Percentiles rank a stretch among this genome's conserved stretches.
These are phyloP conservation scores for Enhydra lutris DNA, from an alignment of 2,113 vertebrate genomes.

Conservation along the genomic window DNA sequence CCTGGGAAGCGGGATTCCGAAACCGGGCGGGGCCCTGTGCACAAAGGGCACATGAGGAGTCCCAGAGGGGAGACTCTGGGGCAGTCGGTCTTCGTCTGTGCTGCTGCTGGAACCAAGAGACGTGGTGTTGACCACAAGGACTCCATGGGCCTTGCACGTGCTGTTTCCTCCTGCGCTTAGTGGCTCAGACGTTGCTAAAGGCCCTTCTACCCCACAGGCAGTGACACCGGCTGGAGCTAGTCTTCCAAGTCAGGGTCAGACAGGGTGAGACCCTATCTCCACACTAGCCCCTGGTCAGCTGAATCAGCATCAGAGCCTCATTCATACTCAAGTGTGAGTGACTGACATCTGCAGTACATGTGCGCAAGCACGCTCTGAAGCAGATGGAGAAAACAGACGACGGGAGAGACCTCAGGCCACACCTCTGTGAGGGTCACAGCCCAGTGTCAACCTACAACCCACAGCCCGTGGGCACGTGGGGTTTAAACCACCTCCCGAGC, in stretches of 20 bases:
- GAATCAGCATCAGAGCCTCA: background rate
- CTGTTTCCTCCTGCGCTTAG: background rate
- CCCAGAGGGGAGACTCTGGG: background rate
- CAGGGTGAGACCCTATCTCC: rapidly evolving
- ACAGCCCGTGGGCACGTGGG: rapidly evolving
- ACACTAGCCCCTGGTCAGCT: rapidly evolving
- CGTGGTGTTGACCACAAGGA: rapidly evolving
- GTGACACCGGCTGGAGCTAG: rapidly evolving
- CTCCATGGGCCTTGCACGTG: rapidly evolving
- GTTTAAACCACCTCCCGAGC: background rate
- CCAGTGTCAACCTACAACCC: background rate
- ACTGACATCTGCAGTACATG: background rate
- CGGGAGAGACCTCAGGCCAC: rapidly evolving
- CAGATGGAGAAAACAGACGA: rapidly evolving
- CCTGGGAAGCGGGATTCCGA: too few species aligned
- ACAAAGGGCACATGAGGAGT: background rate
- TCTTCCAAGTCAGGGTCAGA: background rate
- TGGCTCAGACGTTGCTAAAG: too few species aligned
- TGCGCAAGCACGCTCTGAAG: rapidly evolving
- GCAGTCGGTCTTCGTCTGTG: rapidly evolving
- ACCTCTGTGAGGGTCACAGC: background rate
- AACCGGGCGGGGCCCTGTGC: rapidly evolving
- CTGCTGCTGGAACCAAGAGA: too few species aligned
- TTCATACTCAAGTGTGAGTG: background rate
- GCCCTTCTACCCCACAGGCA: background rate